Conservation (phyloP, 2,888 invertebrate genomes). For the Aphidoletes aphidimyza region DNA sequence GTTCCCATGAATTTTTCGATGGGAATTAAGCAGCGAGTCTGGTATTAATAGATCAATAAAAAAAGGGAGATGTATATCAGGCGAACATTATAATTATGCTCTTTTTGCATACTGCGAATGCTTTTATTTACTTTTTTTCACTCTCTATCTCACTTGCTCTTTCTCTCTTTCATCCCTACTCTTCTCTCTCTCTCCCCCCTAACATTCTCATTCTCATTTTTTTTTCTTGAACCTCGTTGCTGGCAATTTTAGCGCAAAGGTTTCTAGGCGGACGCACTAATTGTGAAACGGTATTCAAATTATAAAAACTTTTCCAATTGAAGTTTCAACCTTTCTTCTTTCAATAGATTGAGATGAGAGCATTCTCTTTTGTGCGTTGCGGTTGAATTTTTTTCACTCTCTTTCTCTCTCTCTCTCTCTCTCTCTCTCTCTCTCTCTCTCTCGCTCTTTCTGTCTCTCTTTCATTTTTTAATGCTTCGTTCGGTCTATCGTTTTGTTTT, state of each 20-base stretch:
- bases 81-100: constrained; percentile 43
- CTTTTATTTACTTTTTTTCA: background rate
- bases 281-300: constrained; percentile 41
- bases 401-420: background rate
- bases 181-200: background rate
- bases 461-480: too few relatives aligned
- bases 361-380: background rate
- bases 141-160: background rate
- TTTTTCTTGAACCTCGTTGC: background rate
- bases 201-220: too few relatives aligned
- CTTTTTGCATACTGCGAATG: background rate
- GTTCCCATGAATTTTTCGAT: constrained; percentile 33
- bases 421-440: background rate
- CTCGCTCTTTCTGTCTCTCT: too few relatives aligned
- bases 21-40: constrained; percentile 14
- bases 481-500: background rate
- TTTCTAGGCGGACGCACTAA: constrained; percentile 7
- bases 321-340: constrained; percentile 32
- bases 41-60: constrained; percentile 51
- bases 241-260: background rate
- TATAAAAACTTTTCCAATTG: constrained; percentile 48
- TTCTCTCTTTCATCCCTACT: background rate
- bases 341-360: background rate
- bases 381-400: background rate
- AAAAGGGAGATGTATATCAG: constrained; percentile 28